These are phyloP conservation scores for Oligia fasciuncula DNA, from an alignment of 2,888 invertebrate species.

Conservation along the genomic window DNA sequence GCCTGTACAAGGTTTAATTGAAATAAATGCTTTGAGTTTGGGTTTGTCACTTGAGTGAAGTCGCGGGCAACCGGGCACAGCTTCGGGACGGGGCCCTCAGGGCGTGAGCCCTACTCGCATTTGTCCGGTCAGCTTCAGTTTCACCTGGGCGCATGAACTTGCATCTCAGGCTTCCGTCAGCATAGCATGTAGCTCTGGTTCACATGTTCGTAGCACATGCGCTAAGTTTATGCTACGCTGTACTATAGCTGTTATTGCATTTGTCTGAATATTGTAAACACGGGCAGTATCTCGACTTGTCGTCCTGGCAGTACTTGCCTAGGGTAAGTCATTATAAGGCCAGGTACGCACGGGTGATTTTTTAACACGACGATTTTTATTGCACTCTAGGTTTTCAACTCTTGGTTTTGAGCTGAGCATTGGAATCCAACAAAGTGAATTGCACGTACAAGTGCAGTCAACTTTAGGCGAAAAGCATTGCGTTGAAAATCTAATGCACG, in stretches of 20 bases:
- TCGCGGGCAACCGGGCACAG: background rate
- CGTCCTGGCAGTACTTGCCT: background rate
- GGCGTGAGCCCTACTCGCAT: background rate
- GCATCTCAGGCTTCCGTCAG: background rate
- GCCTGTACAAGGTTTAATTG: too few species aligned
- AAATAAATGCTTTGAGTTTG: too few species aligned
- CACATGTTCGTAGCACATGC: background rate
- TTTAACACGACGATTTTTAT: background rate
- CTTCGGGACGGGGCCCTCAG: background rate
- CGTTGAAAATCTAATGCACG: background rate
- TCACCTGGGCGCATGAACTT: background rate
- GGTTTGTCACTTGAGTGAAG: background rate
- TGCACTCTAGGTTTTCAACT: background rate
- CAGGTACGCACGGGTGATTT: background rate
- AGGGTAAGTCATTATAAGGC: background rate
- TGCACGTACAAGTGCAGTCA: background rate
- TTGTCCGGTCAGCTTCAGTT: background rate
- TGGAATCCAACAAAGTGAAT: background rate
- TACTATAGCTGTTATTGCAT: background rate
- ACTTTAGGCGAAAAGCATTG: background rate
- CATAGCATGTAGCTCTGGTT: background rate
- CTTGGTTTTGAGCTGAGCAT: background rate
- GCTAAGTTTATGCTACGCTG: background rate
- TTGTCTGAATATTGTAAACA: background rate
- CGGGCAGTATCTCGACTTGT: background rate